Base-by-base conservation (phyloP, 1,140 invertebrate species). In the Aphidius gifuensis region DNA sequence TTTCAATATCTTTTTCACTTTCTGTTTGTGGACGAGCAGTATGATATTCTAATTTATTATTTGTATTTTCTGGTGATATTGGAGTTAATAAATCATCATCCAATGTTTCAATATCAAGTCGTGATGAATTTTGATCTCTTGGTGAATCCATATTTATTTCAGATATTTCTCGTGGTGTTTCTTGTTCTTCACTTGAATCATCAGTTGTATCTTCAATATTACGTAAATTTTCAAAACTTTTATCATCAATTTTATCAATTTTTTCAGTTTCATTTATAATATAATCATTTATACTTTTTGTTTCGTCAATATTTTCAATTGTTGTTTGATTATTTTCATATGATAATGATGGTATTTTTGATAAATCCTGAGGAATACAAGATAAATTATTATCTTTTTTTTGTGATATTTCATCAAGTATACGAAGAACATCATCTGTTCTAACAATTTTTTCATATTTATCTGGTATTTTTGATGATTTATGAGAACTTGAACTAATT, bases 81-180 rank as follows among this genome's bases (percentile, higher is more conserved):
- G 61, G 53, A 57, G 64, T 68, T 8, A 75, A 57, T 11, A 78
- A 65, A 62, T 78, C 75, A 48, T 78, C 74, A 23, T 71, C 69
- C 3, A 72, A 58, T 5, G 54, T 54, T 40, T 80, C 73, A 5
- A 75, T 64, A 16, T 80, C 73, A 9, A 73, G 44, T 56, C 73
- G 73, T 1, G 72, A 74, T 8, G 79, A 76, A 49, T 75, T 74
- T 5, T 54, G 54, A 58, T 80, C 72, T 55, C 72, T 66, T 5
- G 78, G 74, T 7, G 77, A 78, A 50, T 79, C 75, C 58, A 75
- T 71, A 40, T 79, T 76, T 32, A 77, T 76, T 56, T 80, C 77
- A 5, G 75, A 75, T 7, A 77, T 68, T 21, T 71, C 73, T 51
- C 70, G 69, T 0, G 75, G 74, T 4, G 76, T 78, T 60, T 79